A percentile compares a stretch with the other conserved stretches of the same genome.
Evolutionary conservation across 2,113 vertebrate genomes (phyloP).

Genomic region (Benitochromis conjunctus): DNA sequence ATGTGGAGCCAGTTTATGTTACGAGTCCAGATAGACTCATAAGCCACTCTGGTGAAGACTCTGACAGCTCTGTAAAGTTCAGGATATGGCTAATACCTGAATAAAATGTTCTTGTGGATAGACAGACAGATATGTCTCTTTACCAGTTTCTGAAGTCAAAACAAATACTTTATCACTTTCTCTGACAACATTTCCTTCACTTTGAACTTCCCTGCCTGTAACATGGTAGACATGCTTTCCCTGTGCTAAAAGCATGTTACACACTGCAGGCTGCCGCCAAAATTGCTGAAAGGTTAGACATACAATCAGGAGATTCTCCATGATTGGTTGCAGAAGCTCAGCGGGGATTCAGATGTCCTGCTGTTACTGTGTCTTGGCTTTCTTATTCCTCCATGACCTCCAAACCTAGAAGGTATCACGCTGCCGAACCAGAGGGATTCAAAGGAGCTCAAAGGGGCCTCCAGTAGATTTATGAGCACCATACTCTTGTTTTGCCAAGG

Average conservation of each 20-base stretch:
- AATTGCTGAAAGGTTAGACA: slow-evolving; percentile 66
- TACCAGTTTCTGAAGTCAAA: neutral
- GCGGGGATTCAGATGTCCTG: slow-evolving; percentile 29
- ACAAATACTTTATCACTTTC: neutral
- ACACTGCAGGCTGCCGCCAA: slow-evolving; percentile 19
- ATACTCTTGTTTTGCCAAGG: slow-evolving; percentile 56
- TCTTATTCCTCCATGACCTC: slow-evolving; percentile 45
- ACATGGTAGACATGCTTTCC: slow-evolving; percentile 4
- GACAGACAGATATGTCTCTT: neutral
- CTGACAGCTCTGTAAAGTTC: neutral
- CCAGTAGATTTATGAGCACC: slow-evolving; percentile 57
- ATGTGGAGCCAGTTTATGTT: slow-evolving; percentile 13
- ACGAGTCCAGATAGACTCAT: neutral
- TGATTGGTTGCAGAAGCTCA: slow-evolving; percentile 46
- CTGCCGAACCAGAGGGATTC: neutral
- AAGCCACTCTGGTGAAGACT: neutral
- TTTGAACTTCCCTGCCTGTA: slow-evolving; percentile 15
- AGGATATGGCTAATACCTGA: neutral
- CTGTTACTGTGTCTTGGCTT: slow-evolving; percentile 41
- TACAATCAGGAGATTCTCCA: slow-evolving; percentile 65
- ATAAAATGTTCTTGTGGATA: neutral
- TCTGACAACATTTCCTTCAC: neutral
- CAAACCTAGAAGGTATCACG: slow-evolving; percentile 26
- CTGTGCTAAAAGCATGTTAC: slow-evolving; percentile 17
- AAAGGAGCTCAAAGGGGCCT: slow-evolving; percentile 31